Evolutionary conservation across 1,140 invertebrate genomes (phyloP).

Genomic region (Sitobion miscanthi): DNA sequence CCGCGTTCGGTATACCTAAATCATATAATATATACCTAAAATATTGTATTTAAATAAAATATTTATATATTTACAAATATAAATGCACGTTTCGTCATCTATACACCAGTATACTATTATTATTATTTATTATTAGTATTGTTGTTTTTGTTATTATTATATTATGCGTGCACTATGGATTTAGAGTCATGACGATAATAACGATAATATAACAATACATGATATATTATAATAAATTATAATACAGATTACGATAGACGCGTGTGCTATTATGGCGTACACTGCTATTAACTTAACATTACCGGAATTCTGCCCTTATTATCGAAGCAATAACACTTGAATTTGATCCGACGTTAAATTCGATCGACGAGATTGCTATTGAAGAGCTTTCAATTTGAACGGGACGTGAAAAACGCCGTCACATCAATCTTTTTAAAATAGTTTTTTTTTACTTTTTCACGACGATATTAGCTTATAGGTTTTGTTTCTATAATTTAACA

Average conservation of each 20-base stretch:
- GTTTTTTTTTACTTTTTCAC: not conserved
- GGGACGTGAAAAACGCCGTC: not conserved
- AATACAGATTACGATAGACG: not conserved
- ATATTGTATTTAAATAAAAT: too few species aligned
- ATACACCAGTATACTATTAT: not conserved
- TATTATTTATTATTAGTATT: too few species aligned
- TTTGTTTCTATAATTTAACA: not conserved
- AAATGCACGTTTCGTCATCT: not conserved
- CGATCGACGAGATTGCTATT: not conserved
- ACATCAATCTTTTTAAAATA: not conserved
- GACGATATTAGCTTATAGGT: too few species aligned
- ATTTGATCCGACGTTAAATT: not conserved
- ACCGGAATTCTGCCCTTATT: not conserved
- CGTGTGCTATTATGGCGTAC: not conserved
- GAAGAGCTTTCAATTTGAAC: slow-evolving; percentile 14
- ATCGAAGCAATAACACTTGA: not conserved
- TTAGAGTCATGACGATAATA: not conserved
- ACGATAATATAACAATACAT: not conserved
- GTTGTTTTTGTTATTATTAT: not conserved
- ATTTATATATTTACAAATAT: not conserved
- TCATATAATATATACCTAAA: not conserved
- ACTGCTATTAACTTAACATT: not conserved
- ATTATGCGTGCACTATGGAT: not conserved
- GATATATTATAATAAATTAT: not conserved
- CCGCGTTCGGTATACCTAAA: not conserved